Conservation (phyloP, 35 echinoderm and acorn worm species). For the Lytechinus pictus region DNA sequence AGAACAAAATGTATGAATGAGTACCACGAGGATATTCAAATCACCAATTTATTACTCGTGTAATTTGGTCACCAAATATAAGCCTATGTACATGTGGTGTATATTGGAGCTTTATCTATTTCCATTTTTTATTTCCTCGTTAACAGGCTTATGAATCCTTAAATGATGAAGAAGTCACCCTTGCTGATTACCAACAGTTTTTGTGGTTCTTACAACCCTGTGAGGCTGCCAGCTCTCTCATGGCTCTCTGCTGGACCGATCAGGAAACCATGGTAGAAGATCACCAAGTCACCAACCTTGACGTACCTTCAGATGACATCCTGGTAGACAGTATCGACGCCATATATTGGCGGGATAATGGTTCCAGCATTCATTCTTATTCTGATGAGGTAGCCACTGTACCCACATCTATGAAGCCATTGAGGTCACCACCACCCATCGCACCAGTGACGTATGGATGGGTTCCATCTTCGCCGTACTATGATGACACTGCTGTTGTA, state of each 20-base stretch:
- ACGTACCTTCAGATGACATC: conserved; percentile 31
- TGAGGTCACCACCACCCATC: background rate
- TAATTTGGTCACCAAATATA: too few species aligned
- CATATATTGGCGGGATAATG: conserved; percentile 21
- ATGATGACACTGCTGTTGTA: conserved; percentile 75
- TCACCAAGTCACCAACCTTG: conserved; percentile 17
- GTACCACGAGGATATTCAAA: too few species aligned
- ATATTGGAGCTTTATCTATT: background rate
- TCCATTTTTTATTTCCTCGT: background rate
- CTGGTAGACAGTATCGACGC: conserved; percentile 41
- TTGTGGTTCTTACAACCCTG: conserved; percentile 93
- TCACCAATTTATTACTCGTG: too few species aligned
- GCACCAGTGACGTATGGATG: conserved; percentile 30
- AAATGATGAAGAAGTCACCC: conserved; percentile 61
- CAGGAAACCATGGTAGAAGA: conserved; percentile 44
- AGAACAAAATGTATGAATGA: too few species aligned
- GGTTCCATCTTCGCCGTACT: background rate
- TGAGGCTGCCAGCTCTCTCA: conserved; percentile 73
- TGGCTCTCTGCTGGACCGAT: conserved; percentile 59
- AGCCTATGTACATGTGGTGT: too few species aligned
- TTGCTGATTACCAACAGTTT: conserved; percentile 70
- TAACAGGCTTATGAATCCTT: conserved; percentile 65
- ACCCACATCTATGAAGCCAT: background rate
- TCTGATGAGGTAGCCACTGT: conserved; percentile 62
- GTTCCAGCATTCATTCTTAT: conserved; percentile 42